Base-by-base conservation (phyloP, 2,797 vertebrate species). In the Etheostoma nigrum region DNA sequence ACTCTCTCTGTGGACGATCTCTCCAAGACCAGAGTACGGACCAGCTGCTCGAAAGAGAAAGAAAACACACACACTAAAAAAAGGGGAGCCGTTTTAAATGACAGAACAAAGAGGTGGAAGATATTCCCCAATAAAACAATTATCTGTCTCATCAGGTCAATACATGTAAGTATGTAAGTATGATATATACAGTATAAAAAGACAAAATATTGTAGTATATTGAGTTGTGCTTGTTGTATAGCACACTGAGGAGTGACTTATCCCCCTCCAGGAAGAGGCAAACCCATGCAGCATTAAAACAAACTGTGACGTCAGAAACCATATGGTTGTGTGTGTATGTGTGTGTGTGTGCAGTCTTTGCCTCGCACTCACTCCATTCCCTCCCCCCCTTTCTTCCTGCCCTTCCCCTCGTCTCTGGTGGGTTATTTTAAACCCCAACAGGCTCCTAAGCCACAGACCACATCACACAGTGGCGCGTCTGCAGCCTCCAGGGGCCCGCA, bases 1-100 rank as follows among this genome's bases (percentile, higher is more conserved):
- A 2, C 98, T 99, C 96, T 99, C 98, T 96, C 98, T 96, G 93
- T 99, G 97, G 89, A 97, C 94, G 53, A 99, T 95, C 96, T 99
- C 98, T 49, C 98, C 98, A 66, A 99, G 96, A 91, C 98, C 98
- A 91, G 97, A 98, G 87, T 99, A 99, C 4, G 97, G 98, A 83
- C 98, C 98, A 88, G 96, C 98, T 99, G 94, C 55, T 40, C 40
- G 13, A 21, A 48, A 57, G 30, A 65, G 1, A 69, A 15, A 57
- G 10, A 52, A 54, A 49, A 64, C 2, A 30, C 23, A 59, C 4
- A 66, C 18, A 44, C 6, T 57, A 52, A 47, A 21, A 66, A 36
- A 42, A 25, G 13, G 6, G 6, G 21, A 8, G n/a, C 2, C 47
- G 27, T 19, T 64, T 66, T 84, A 70, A 84, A 63, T 74, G 30